A percentile compares a stretch with the other conserved stretches of the same genome.
These are phyloP conservation scores for Decapterus maruadsi DNA, from an alignment of 2,797 vertebrate species.

Conservation along the genomic window DNA sequence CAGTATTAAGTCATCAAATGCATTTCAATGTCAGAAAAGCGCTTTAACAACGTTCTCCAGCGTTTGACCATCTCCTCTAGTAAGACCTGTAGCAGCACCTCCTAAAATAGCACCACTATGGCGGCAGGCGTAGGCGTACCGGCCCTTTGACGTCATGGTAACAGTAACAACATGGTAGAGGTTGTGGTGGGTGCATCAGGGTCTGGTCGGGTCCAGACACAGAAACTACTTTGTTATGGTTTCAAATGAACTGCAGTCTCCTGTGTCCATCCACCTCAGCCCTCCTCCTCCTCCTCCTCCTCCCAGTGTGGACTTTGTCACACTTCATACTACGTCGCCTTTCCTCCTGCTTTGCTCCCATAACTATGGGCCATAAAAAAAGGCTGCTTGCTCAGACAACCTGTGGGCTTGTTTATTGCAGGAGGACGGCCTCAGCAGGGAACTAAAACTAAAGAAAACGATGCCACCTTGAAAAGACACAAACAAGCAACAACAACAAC, in stretches of 20 bases:
- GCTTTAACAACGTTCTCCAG: no score
- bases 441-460: neutral
- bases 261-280: neutral
- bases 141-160: neutral
- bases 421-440: neutral
- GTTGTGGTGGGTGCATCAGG: neutral
- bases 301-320: neutral
- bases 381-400: neutral
- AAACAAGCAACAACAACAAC: conserved; percentile 17
- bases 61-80: neutral
- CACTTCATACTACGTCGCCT: neutral
- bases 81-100: neutral
- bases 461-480: conserved; percentile 36
- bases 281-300: neutral
- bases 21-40: neutral
- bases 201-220: neutral
- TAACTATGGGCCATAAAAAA: neutral
- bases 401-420: neutral
- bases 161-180: neutral
- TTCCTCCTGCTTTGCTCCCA: neutral
- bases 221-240: neutral
- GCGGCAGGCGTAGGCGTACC: neutral
- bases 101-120: neutral
- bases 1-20: no score
- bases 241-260: neutral